Evolutionary conservation across 2,888 invertebrate genomes (phyloP).

Genomic region (Ceraclea dissimilis): DNA sequence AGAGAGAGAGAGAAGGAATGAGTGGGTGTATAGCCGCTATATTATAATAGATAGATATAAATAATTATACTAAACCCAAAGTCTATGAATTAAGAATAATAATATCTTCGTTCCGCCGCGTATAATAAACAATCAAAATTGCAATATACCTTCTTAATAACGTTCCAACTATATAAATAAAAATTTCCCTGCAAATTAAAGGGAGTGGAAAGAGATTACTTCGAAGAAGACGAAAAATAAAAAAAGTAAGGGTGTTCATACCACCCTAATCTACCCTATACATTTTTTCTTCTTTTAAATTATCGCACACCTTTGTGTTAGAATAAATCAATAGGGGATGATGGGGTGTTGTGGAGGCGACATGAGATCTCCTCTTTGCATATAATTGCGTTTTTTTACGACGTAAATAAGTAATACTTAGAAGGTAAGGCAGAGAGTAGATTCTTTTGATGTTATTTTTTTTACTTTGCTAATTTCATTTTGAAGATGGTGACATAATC

Average conservation of each 20-base stretch:
- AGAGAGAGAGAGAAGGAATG: background rate
- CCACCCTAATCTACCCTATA: constrained; percentile 23
- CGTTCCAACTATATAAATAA: constrained; percentile 29
- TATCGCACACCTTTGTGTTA: constrained; percentile 48
- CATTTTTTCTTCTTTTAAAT: constrained; percentile 32
- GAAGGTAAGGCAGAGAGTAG: too few species aligned
- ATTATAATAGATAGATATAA: constrained; percentile 12
- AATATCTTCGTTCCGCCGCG: too few species aligned
- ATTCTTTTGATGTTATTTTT: constrained; percentile 21
- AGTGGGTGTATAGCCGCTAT: too few species aligned
- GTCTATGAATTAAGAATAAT: constrained; percentile 10
- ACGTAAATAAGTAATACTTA: background rate
- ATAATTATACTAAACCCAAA: constrained; percentile 18
- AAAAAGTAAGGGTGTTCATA: constrained; percentile 40
- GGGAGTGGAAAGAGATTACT: constrained; percentile 36
- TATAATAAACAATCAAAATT: constrained; percentile 22
- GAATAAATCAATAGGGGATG: constrained; percentile 47
- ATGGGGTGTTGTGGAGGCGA: constrained; percentile 31
- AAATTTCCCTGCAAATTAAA: constrained; percentile 49
- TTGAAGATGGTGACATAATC: constrained; percentile 10
- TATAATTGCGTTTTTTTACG: constrained; percentile 31
- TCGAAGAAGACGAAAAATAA: constrained; percentile 30
- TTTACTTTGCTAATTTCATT: constrained; percentile 9
- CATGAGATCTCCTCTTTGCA: constrained; percentile 36
- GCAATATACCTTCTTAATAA: constrained; percentile 15